Base-by-base conservation (phyloP, 2,113 vertebrate species). In the Protomyctophum bolini region DNA sequence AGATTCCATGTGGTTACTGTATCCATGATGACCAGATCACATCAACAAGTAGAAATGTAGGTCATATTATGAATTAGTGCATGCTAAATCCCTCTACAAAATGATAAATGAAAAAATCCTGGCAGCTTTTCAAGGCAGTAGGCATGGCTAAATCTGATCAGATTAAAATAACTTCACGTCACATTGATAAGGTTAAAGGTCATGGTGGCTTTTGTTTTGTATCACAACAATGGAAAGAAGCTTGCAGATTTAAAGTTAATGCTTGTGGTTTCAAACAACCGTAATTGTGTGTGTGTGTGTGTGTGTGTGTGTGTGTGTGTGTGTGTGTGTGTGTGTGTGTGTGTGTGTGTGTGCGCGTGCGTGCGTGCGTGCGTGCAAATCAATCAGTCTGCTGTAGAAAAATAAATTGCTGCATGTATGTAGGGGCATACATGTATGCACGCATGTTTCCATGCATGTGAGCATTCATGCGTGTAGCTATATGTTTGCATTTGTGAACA, bases 171-270 rank as follows among this genome's bases (percentile, higher is more conserved):
- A 48, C 76, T 66, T 75, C n/a, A n/a, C n/a, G 74, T 71, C 75
- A 81, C 58, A 66, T 74, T 84, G 81, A 86, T 82, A 86, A 87
- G 81, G 81, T 86, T n/a, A n/a, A n/a, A n/a, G n/a, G n/a, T n/a
- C 73, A 80, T 29, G 33, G 47, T 54, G 70, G 68, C 58, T 75
- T 83, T 81, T 70, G 61, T 79, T 72, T 72, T 77, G 63, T 48
- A 29, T 69, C 56, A 12, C 21, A 0, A 58, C 75, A 62, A 50
- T 66, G 48, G 70, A 65, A 62, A 55, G 2, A n/a, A 10, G 11
- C 50, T 49, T 10, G 55, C 59, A 73, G 63, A 63, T 52, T 14
- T 58, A 33, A 12, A 64, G 59, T 56, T 62, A 57, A 49, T 58
- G 64, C 46, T 58, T 68, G 56, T 28, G 0, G 55, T 54, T 77